These are phyloP conservation scores for Heterochromis multidens DNA, from an alignment of 2,113 vertebrate species.

Conservation along the genomic window DNA sequence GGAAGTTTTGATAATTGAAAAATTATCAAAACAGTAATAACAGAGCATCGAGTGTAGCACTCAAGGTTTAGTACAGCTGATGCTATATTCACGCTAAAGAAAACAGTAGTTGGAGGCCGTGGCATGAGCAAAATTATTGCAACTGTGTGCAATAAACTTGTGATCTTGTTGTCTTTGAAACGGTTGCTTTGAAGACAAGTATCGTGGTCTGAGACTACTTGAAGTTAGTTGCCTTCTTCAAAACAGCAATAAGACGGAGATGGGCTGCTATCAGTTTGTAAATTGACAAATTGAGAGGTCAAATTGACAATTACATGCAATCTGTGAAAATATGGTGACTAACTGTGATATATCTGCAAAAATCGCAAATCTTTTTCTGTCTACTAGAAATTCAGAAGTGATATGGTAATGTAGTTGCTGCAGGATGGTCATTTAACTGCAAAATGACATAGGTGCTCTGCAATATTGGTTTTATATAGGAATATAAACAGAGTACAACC, in stretches of 20 bases:
- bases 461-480: background rate
- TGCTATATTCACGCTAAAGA: background rate
- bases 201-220: background rate
- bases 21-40: background rate
- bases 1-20: no score
- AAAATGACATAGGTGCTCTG: background rate
- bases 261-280: background rate
- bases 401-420: no score
- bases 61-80: no score
- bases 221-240: background rate
- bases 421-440: no score
- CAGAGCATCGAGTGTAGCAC: background rate
- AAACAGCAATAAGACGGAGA: background rate
- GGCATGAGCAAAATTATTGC: background rate
- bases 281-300: no score
- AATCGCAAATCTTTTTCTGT: background rate
- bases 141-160: background rate
- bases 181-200: background rate
- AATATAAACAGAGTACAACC: background rate
- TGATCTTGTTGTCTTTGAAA: background rate
- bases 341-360: no score
- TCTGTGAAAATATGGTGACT: background rate
- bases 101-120: background rate
- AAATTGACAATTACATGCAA: background rate
- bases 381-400: no score